Conservation (phyloP, 2,888 invertebrate genomes). For the Eristalinus sepulchralis region DNA sequence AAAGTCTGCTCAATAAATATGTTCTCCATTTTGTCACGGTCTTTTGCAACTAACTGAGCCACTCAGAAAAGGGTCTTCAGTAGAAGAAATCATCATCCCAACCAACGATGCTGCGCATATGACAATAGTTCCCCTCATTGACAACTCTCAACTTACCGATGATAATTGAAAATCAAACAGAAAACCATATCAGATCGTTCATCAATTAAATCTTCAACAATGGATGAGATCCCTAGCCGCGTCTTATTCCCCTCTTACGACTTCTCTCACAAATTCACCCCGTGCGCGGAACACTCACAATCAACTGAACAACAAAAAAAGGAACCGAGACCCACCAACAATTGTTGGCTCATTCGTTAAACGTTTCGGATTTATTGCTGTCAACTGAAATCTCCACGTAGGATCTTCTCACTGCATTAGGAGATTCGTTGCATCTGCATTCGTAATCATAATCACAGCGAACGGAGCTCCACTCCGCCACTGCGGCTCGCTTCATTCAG, state of each 20-base stretch:
- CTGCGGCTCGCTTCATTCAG: constrained; percentile 31
- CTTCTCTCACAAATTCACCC: constrained; percentile 11
- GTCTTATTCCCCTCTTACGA: not conserved
- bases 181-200: constrained; percentile 58
- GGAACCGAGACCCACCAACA: constrained; percentile 4
- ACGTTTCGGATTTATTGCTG: constrained; percentile 71
- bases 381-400: constrained; percentile 56
- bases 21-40: too few species aligned
- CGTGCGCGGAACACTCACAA: constrained; percentile 32
- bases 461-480: constrained; percentile 20
- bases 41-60: too few species aligned
- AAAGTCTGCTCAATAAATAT: too few species aligned
- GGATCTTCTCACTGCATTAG: constrained; percentile 69
- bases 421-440: constrained; percentile 71
- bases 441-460: constrained; percentile 48
- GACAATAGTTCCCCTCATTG: not conserved
- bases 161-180: constrained; percentile 44
- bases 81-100: too few species aligned
- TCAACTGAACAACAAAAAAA: not conserved
- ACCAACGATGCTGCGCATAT: not conserved
- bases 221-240: not conserved
- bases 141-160: constrained; percentile 1
- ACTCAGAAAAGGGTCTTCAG: too few species aligned
- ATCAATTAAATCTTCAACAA: constrained; percentile 59
- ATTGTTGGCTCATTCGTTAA: constrained; percentile 68